phyloP scores from a whole-genome alignment of 2,113 vertebrate genomes.

The Dasyurus viverrinus region DNA sequence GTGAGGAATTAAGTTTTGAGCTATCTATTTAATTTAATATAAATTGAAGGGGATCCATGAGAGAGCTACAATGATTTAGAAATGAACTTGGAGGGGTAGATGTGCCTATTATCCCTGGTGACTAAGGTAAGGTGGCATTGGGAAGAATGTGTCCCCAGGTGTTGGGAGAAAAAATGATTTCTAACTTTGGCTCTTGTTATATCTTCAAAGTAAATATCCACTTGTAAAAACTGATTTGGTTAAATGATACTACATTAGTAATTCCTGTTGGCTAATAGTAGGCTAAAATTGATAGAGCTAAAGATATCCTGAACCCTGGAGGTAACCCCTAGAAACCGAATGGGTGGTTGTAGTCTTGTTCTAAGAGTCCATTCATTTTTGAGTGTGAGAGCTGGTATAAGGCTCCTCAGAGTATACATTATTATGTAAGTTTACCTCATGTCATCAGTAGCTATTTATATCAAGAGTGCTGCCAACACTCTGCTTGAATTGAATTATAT shows the following conservation, averaged over 20 bases:
- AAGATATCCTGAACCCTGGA: not conserved
- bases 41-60: not conserved
- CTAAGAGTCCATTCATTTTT: not conserved
- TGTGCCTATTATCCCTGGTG: not conserved
- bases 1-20: not conserved
- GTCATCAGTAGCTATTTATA: constrained; percentile 33
- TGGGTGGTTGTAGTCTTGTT: not conserved
- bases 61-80: not conserved
- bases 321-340: not conserved
- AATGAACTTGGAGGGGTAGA: not conserved
- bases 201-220: not conserved
- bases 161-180: not conserved
- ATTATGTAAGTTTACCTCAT: constrained; percentile 28
- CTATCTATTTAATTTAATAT: not conserved
- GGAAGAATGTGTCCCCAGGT: not conserved
- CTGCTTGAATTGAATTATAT: constrained; percentile 31
- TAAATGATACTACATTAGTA: not conserved
- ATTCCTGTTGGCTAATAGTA: not conserved
- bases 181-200: not conserved
- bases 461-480: not conserved
- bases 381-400: not conserved
- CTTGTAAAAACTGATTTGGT: not conserved
- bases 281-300: not conserved
- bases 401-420: not conserved
- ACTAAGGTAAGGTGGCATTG: not conserved